These are phyloP conservation scores for Gymnocypris eckloni DNA, from an alignment of 2,797 vertebrate species.

Conservation along the genomic window DNA sequence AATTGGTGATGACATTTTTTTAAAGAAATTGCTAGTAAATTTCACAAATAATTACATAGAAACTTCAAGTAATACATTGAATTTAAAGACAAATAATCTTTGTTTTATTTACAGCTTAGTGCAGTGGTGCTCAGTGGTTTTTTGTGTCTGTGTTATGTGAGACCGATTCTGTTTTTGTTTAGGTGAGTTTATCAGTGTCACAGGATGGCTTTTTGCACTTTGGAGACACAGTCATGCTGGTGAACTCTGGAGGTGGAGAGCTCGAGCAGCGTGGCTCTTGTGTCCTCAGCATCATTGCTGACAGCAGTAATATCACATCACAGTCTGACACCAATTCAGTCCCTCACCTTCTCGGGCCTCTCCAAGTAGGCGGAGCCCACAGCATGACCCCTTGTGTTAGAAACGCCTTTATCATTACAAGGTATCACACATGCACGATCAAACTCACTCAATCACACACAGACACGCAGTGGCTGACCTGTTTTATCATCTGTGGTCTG, in stretches of 20 bases:
- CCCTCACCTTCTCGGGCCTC: slow-evolving; percentile 69
- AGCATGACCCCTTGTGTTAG: slow-evolving; percentile 72
- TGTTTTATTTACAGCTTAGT: not conserved
- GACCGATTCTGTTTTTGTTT: slow-evolving; percentile 14
- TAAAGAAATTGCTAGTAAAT: no score
- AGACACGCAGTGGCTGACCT: not conserved
- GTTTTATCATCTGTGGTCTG: slow-evolving; percentile 50
- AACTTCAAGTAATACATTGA: no score
- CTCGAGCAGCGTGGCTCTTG: slow-evolving; percentile 50
- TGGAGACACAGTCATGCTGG: slow-evolving; percentile 86
- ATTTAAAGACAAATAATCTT: no score
- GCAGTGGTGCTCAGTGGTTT: not conserved
- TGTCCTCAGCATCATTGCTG: slow-evolving; percentile 79
- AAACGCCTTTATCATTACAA: slow-evolving; percentile 85
- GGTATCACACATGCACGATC: slow-evolving; percentile 72
- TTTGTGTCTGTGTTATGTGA: not conserved
- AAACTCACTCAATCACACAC: not conserved
- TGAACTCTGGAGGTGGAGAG: slow-evolving; percentile 71
- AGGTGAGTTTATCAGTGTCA: slow-evolving; percentile 81
- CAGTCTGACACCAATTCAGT: slow-evolving; percentile 3
- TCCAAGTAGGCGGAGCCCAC: slow-evolving; percentile 77
- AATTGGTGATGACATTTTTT: no score
- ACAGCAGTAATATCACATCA: slow-evolving; percentile 69
- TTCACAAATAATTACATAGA: no score
- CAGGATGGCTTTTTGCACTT: slow-evolving; percentile 83